These are phyloP conservation scores for Drosophila littoralis DNA, from an alignment of 1,140 invertebrate species.

Conservation along the genomic window DNA sequence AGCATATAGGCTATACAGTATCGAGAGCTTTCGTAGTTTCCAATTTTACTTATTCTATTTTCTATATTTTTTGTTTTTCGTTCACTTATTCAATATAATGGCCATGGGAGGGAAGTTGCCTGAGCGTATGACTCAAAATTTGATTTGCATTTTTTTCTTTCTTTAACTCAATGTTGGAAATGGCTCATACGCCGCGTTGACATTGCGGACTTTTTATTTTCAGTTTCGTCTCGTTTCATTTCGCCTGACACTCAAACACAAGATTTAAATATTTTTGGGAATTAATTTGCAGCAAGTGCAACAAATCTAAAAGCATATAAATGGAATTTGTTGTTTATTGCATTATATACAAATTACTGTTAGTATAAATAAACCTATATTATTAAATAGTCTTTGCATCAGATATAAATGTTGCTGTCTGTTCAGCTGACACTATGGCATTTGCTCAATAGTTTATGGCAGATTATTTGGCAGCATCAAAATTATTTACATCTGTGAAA, in stretches of 20 bases:
- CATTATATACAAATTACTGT: conserved; percentile 30
- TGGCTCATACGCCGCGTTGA: conserved; percentile 65
- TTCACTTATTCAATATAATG: conserved; percentile 14
- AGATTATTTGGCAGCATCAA: conserved; percentile 35
- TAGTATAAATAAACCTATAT: conserved; percentile 4
- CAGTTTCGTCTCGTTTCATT: conserved; percentile 51
- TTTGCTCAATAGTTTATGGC: conserved; percentile 42
- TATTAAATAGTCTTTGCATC: conserved; percentile 32
- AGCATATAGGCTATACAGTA: conserved; percentile 41
- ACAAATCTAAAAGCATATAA: conserved; percentile 27
- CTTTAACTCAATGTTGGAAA: conserved; percentile 32
- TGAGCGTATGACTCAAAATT: conserved; percentile 32
- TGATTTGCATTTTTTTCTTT: not conserved
- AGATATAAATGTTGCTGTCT: conserved; percentile 19
- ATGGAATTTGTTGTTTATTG: conserved; percentile 20
- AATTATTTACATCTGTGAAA: conserved; percentile 46
- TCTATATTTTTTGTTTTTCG: conserved; percentile 6
- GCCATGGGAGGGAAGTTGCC: conserved; percentile 9
- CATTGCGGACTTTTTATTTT: conserved; percentile 50
- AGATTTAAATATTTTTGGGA: conserved; percentile 21
- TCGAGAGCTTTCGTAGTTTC: conserved; percentile 56
- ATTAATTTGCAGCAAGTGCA: conserved; percentile 48
- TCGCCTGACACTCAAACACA: conserved; percentile 37
- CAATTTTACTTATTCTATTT: conserved; percentile 43
- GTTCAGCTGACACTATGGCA: conserved; percentile 24